phyloP scores from a whole-genome alignment of 2,113 vertebrate genomes.

The Melanerpes aurifrons region DNA sequence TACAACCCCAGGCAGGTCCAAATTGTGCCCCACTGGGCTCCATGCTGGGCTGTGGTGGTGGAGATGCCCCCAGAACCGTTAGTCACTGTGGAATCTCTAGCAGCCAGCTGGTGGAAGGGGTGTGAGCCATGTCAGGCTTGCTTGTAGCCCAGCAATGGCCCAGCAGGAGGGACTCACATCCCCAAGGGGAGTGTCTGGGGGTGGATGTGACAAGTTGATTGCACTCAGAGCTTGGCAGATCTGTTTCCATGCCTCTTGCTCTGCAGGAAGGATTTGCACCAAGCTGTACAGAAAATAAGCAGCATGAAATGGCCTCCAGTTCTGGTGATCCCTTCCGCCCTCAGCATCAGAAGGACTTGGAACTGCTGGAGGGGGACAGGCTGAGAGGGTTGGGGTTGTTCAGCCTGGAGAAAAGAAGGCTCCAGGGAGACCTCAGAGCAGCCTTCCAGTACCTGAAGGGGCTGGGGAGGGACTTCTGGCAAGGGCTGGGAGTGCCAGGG shows the following conservation, averaged over 20 bases:
- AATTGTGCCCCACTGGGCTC: neutral
- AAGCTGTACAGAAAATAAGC: neutral
- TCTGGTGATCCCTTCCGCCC: no score
- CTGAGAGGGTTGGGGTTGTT: no score
- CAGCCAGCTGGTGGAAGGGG: neutral
- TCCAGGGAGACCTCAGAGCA: no score
- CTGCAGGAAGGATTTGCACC: neutral
- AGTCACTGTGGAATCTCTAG: neutral
- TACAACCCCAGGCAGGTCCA: neutral
- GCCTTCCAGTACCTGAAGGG: no score
- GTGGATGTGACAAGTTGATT: neutral
- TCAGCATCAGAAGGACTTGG: no score
- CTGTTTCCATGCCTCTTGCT: neutral
- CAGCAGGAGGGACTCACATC: neutral
- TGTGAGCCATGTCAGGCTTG: rapidly evolving
- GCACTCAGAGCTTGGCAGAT: neutral
- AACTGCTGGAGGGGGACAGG: no score
- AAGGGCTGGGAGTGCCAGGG: no score
- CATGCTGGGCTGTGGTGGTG: neutral
- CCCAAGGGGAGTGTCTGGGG: neutral
- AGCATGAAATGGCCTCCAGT: neutral
- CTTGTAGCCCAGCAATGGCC: neutral
- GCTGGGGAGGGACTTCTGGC: no score
- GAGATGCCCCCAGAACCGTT: neutral
- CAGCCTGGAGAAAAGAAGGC: no score